phyloP scores from a whole-genome alignment of 2,797 vertebrate species.

The Pygocentrus nattereri region DNA sequence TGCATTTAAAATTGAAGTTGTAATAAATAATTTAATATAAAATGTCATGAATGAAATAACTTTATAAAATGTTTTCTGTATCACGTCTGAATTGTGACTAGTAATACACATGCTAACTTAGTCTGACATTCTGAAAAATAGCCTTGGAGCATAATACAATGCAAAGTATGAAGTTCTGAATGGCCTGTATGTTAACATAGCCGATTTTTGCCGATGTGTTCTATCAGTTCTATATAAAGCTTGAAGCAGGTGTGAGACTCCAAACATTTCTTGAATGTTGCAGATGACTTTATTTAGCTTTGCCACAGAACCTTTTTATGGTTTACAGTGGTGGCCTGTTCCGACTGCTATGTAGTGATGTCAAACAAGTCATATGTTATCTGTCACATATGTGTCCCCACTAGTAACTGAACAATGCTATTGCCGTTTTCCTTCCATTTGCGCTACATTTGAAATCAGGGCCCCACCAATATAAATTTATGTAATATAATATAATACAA shows the following conservation, averaged over 20 bases:
- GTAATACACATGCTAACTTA: neutral
- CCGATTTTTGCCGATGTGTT: constrained; percentile 8
- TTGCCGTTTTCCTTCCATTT: too few species aligned
- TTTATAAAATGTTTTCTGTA: neutral
- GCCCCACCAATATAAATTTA: neutral
- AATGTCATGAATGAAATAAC: neutral
- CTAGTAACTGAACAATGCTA: too few species aligned
- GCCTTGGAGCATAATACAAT: neutral
- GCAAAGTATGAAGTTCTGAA: neutral
- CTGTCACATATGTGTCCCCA: neutral
- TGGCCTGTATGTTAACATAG: neutral
- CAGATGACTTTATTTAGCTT: constrained; percentile 73
- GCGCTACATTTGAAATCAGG: neutral
- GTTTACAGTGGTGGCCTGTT: constrained; percentile 62
- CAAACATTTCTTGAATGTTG: constrained; percentile 61
- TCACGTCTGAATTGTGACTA: neutral
- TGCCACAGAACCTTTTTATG: constrained; percentile 58
- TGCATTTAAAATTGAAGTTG: neutral
- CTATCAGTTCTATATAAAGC: constrained; percentile 70
- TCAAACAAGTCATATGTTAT: neutral
- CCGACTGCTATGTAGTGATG: constrained; percentile 1
- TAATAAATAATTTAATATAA: neutral
- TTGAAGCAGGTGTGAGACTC: constrained; percentile 68
- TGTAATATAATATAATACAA: too few species aligned
- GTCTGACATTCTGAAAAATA: neutral